Evolutionary conservation across 2,888 invertebrate species (phyloP).

Genomic region (Anorthoa munda): DNA sequence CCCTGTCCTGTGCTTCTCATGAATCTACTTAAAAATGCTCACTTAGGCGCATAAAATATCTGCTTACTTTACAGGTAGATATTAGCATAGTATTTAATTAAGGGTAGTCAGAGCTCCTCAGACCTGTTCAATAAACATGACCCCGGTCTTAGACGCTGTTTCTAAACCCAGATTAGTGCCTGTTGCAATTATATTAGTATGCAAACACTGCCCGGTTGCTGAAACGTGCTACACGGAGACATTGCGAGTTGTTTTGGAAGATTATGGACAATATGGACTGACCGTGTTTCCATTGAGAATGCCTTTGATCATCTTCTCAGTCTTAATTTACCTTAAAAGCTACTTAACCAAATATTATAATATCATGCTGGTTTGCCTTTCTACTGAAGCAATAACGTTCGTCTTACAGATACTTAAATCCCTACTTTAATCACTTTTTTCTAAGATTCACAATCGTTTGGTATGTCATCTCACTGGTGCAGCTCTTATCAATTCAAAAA

Average conservation of each 20-base stretch:
- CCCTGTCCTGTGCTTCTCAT: too few relatives aligned
- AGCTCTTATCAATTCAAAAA: too few relatives aligned
- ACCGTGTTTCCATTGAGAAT: not conserved
- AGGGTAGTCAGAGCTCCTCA: constrained; percentile 10
- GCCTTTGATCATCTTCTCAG: not conserved
- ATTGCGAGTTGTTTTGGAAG: constrained; percentile 1
- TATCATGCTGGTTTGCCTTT: too few relatives aligned
- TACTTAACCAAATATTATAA: too few relatives aligned
- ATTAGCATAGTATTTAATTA: constrained; percentile 26
- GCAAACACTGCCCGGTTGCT: constrained; percentile 45
- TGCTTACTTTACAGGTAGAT: not conserved
- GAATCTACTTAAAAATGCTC: not conserved
- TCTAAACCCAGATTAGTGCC: constrained; percentile 43
- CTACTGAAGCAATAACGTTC: too few relatives aligned
- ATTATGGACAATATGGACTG: not conserved
- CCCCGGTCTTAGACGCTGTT: constrained; percentile 30
- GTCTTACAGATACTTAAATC: too few relatives aligned
- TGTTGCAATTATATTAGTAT: constrained; percentile 59
- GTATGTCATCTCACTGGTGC: too few relatives aligned
- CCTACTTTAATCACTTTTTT: too few relatives aligned
- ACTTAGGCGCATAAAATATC: not conserved
- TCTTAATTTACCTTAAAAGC: not conserved
- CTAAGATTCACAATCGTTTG: too few relatives aligned
- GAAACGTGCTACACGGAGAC: constrained; percentile 37
- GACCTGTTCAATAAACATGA: constrained; percentile 60